Evolutionary conservation across 2,113 vertebrate genomes (phyloP).

Genomic region (Tragulus kanchil): DNA sequence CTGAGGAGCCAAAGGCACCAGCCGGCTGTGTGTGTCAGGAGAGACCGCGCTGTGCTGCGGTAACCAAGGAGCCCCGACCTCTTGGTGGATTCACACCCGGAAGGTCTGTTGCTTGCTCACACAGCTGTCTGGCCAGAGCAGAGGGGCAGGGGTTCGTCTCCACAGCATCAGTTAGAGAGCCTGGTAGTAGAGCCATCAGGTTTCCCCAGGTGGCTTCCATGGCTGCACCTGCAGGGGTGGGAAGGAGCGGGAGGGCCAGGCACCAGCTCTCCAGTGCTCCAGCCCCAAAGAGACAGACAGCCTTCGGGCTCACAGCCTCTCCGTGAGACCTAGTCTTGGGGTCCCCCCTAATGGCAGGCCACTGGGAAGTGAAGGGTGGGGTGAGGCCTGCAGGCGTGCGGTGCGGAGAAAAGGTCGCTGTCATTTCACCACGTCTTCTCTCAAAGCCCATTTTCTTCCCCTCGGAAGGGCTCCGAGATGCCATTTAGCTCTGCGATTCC

Average conservation of each 20-base stretch:
- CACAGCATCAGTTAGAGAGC: background rate
- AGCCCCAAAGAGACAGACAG: background rate
- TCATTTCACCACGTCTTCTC: background rate
- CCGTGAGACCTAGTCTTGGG: background rate
- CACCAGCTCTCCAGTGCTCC: background rate
- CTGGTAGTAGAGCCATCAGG: background rate
- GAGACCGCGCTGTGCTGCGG: background rate
- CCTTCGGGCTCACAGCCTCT: background rate
- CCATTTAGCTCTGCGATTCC: background rate
- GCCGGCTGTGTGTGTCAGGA: background rate
- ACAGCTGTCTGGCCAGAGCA: background rate
- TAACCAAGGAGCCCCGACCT: background rate
- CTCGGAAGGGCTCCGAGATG: background rate
- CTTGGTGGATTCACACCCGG: background rate
- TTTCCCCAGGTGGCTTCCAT: background rate
- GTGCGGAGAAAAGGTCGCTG: background rate
- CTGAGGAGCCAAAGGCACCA: background rate
- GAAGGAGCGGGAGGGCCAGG: background rate
- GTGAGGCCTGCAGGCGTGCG: fast-evolving
- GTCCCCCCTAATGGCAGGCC: background rate
- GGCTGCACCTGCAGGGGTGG: background rate
- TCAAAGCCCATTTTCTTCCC: background rate
- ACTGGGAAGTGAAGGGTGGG: background rate
- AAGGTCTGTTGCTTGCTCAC: background rate
- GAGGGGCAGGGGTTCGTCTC: background rate